Percentiles rank a stretch among this genome's conserved stretches.
These are phyloP conservation scores for Pocillopora grandis DNA, from an alignment of 92 coral and sea anemone species.

Conservation along the genomic window DNA sequence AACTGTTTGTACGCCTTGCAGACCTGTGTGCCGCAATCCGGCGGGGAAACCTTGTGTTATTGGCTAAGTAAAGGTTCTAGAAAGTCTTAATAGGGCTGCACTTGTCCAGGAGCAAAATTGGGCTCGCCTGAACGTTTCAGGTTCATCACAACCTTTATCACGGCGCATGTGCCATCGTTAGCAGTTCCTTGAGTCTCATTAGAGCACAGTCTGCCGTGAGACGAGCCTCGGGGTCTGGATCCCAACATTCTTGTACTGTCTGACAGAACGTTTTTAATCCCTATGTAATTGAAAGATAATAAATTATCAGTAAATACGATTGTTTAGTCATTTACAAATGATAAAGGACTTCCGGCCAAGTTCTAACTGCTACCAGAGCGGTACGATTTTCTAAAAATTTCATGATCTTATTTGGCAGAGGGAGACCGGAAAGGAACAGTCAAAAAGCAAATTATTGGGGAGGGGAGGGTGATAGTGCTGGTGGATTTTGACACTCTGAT, in stretches of 20 bases:
- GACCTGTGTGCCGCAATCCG: no score
- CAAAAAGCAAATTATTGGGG: no score
- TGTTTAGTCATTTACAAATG: not conserved
- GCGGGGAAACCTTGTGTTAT: no score
- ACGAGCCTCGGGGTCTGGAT: slow-evolving; percentile 86
- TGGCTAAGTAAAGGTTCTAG: no score
- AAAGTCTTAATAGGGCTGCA: no score
- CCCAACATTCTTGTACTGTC: slow-evolving; percentile 85
- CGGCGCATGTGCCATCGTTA: not conserved
- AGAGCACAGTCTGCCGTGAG: slow-evolving; percentile 78
- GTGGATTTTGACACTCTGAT: no score
- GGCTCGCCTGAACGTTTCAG: no score
- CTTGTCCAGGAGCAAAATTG: no score
- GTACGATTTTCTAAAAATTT: not conserved
- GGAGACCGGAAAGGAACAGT: no score
- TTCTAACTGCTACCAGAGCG: not conserved
- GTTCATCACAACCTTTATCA: no score
- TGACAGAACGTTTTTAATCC: slow-evolving; percentile 39
- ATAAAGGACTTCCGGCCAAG: not conserved
- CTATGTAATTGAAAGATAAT: not conserved
- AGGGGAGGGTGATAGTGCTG: no score
- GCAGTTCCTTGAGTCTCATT: slow-evolving; percentile 41
- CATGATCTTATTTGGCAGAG: not conserved
- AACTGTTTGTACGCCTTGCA: no score
- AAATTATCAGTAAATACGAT: not conserved